These are phyloP conservation scores for Eristalis intricaria DNA, from an alignment of 2,888 invertebrate species.

Conservation along the genomic window DNA sequence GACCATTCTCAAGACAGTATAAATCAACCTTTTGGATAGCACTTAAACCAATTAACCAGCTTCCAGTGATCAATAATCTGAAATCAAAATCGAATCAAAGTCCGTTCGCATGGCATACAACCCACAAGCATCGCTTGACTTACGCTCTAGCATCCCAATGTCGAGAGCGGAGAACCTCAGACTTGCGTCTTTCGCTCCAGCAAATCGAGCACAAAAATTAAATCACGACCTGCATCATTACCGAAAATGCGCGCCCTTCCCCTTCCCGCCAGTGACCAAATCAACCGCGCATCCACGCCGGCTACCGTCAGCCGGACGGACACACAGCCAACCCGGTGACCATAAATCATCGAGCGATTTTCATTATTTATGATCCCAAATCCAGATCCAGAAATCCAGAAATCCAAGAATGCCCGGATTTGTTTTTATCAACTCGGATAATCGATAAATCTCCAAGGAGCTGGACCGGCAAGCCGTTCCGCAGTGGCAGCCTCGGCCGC, in stretches of 20 bases:
- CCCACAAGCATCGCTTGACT: constrained; percentile 32
- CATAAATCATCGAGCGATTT: constrained; percentile 72
- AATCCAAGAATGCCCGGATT: constrained; percentile 64
- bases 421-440: constrained; percentile 72
- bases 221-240: constrained; percentile 71
- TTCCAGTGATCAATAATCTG: constrained; percentile 22
- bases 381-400: constrained; percentile 5
- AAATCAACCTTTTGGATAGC: constrained; percentile 43
- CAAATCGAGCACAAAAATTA: constrained; percentile 51
- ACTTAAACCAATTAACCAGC: constrained; percentile 60
- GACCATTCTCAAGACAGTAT: constrained; percentile 7
- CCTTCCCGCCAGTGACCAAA: neutral
- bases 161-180: constrained; percentile 25
- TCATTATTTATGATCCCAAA: constrained; percentile 70
- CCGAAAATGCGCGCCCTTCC: constrained; percentile 52
- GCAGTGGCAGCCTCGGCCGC: neutral
- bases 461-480: constrained; percentile 7
- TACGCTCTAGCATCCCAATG: constrained; percentile 52
- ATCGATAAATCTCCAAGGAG: constrained; percentile 71
- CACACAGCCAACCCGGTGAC: constrained; percentile 7
- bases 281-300: neutral
- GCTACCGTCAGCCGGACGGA: constrained; percentile 32
- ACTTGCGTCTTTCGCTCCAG: constrained; percentile 10
- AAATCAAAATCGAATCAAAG: constrained; percentile 45
- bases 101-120: constrained; percentile 2